phyloP scores from a whole-genome alignment of 2,797 vertebrate species.

The Phyllotis vaccarum region DNA sequence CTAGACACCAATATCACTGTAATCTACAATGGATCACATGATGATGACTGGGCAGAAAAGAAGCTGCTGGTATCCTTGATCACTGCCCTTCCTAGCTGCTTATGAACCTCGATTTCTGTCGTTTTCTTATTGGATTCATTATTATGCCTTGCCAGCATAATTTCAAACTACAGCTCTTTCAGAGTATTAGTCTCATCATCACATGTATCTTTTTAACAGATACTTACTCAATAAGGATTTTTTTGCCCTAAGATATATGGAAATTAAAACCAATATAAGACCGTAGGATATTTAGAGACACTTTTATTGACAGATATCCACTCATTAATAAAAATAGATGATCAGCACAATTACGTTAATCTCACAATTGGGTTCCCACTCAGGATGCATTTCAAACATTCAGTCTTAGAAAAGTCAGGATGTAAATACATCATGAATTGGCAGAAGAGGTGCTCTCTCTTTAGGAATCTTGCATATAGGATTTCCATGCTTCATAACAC shows the following conservation, averaged over 20 bases:
- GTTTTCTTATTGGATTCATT: constrained; percentile 19
- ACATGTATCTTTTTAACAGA: background rate
- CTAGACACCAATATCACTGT: background rate
- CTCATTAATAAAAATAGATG: background rate
- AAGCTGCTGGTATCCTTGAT: too few relatives aligned
- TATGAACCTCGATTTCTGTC: background rate
- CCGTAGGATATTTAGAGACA: background rate
- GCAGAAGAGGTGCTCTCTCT: background rate
- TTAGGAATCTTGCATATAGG: background rate
- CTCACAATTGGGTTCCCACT: background rate
- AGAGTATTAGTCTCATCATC: background rate
- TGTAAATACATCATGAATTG: background rate
- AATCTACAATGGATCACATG: background rate
- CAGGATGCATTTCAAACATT: background rate
- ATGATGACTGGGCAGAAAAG: background rate
- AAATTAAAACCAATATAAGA: background rate
- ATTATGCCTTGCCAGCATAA: background rate
- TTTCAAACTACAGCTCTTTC: background rate
- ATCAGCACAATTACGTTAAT: background rate
- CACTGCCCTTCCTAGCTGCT: background rate
- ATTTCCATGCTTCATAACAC: background rate
- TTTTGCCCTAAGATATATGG: background rate
- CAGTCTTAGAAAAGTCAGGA: background rate
- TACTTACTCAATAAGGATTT: background rate
- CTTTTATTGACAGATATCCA: background rate